Conservation (phyloP, 2,113 vertebrate genomes). For the Saguinus imperator region DNA sequence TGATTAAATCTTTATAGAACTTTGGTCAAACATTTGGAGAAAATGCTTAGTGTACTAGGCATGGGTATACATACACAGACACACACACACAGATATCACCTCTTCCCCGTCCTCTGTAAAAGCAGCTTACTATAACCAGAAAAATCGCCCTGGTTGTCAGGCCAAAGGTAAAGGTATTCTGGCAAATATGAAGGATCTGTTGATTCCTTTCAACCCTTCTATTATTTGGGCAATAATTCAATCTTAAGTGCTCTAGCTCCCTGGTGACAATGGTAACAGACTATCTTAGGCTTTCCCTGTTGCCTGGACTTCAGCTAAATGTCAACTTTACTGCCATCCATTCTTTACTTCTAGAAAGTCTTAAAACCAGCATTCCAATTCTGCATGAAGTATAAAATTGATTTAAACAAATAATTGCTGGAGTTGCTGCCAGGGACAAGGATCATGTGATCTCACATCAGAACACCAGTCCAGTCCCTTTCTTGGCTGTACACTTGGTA, state of each 20-base stretch:
- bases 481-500: background rate
- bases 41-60: background rate
- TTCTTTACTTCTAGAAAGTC: background rate
- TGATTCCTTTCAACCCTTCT: background rate
- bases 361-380: constrained; percentile 15
- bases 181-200: constrained; percentile 15
- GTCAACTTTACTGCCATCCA: background rate
- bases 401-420: background rate
- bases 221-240: constrained; percentile 12
- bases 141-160: background rate
- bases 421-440: background rate
- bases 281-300: background rate
- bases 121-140: background rate
- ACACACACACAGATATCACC: background rate
- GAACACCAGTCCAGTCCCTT: background rate
- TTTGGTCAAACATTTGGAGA: background rate
- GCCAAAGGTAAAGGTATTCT: background rate
- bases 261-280: background rate
- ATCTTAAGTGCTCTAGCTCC: background rate
- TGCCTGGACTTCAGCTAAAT: background rate
- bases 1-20: background rate
- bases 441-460: background rate
- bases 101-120: background rate
- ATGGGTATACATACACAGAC: background rate
- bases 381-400: background rate